These are phyloP conservation scores for Cisticola juncidis DNA, from an alignment of 2,113 vertebrate species.

Conservation along the genomic window DNA sequence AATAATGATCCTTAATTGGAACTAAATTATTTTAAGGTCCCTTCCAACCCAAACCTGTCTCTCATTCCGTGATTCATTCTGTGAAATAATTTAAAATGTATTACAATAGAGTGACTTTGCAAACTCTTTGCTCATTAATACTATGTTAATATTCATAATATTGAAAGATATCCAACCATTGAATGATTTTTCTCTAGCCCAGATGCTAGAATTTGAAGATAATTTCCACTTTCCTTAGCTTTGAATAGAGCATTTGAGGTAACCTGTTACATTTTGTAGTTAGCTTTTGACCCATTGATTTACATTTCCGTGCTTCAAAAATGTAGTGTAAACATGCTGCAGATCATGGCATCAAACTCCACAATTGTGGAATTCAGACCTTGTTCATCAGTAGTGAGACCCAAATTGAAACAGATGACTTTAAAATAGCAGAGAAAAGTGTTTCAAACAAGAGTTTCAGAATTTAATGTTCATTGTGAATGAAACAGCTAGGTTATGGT, in stretches of 20 bases:
- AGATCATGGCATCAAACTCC: neutral
- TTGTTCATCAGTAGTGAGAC: neutral
- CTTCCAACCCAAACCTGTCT: neutral
- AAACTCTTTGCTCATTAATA: neutral
- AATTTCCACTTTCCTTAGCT: neutral
- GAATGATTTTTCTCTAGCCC: conserved; percentile 22
- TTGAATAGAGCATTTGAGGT: neutral
- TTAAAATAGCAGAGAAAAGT: neutral
- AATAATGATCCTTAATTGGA: neutral
- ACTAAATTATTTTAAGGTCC: neutral
- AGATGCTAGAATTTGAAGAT: neutral
- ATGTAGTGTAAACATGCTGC: neutral
- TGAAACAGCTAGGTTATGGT: neutral
- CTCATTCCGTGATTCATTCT: neutral
- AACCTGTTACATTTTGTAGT: neutral
- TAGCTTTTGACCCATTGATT: neutral
- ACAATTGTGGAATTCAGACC: neutral
- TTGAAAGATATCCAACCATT: neutral
- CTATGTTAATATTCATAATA: neutral
- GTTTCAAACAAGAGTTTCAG: neutral
- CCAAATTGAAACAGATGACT: neutral
- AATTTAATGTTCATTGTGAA: neutral
- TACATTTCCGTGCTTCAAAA: neutral
- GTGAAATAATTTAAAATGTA: neutral
- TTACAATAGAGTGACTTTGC: neutral